These are phyloP conservation scores for Cyprinodon variegatus DNA, from an alignment of 2,113 vertebrate genomes.

Conservation along the genomic window DNA sequence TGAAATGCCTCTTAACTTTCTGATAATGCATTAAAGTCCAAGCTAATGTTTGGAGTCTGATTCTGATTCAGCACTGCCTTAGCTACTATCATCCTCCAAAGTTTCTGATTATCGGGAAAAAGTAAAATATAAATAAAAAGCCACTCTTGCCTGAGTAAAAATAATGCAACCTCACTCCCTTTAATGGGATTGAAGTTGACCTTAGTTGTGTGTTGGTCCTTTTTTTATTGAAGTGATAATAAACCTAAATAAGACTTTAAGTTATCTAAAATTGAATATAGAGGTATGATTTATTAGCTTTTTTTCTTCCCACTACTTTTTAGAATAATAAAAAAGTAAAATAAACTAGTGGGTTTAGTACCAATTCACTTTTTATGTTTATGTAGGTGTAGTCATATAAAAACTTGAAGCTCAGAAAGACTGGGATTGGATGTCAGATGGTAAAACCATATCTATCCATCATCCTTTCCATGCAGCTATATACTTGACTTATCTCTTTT, in stretches of 20 bases:
- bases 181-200: too few species aligned
- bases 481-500: background rate
- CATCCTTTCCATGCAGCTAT: background rate
- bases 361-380: background rate
- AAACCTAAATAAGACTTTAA: too few species aligned
- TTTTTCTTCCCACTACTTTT: too few species aligned
- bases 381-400: background rate
- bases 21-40: background rate
- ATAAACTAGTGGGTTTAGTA: fast-evolving
- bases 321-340: too few species aligned
- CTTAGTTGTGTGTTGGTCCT: too few species aligned
- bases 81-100: constrained; percentile 21
- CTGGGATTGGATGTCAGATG: background rate
- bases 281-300: too few species aligned
- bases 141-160: background rate
- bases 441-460: background rate
- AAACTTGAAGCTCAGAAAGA: background rate
- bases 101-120: constrained; percentile 1
- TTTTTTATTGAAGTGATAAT: too few species aligned
- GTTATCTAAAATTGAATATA: too few species aligned
- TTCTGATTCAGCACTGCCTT: background rate
- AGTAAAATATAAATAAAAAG: background rate
- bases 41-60: constrained; percentile 1
- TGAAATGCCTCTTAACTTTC: background rate
- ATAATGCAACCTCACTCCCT: background rate